Evolutionary conservation across 2,888 invertebrate species (phyloP).

Genomic region (Heliconius sara): DNA sequence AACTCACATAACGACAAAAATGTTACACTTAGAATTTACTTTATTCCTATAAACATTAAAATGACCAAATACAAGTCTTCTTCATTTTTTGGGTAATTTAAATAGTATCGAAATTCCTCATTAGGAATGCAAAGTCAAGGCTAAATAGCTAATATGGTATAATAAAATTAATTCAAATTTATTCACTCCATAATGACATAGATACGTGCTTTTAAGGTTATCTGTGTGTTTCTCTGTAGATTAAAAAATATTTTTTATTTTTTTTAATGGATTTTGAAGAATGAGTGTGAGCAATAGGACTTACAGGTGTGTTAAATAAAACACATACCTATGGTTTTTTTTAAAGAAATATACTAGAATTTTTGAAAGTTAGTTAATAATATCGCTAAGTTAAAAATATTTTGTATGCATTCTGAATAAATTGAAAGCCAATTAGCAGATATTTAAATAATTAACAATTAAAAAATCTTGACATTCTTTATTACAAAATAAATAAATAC

Average conservation of each 20-base stretch:
- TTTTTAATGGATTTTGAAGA: not conserved
- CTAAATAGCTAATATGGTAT: slow-evolving; percentile 14
- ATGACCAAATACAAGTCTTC: not conserved
- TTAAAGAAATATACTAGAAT: too few species aligned
- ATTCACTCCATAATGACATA: slow-evolving; percentile 14
- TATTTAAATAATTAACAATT: not conserved
- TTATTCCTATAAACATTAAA: not conserved
- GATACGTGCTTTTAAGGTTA: not conserved
- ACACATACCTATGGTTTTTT: too few species aligned
- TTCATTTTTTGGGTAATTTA: not conserved
- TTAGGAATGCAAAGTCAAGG: slow-evolving; percentile 26
- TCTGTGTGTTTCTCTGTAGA: slow-evolving; percentile 2
- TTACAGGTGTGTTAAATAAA: not conserved
- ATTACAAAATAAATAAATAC: slow-evolving; percentile 7
- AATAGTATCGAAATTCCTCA: slow-evolving; percentile 13
- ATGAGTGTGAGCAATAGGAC: not conserved
- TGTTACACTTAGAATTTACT: not conserved
- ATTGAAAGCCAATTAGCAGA: not conserved
- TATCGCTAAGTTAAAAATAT: not conserved
- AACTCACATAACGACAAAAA: not conserved
- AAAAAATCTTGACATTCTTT: not conserved
- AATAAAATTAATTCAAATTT: slow-evolving; percentile 18
- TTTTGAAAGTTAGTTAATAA: not conserved
- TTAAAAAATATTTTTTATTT: not conserved
- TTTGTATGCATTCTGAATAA: not conserved